Conservation (phyloP, 2,113 vertebrate species). For the Triplophysa dalaica region DNA sequence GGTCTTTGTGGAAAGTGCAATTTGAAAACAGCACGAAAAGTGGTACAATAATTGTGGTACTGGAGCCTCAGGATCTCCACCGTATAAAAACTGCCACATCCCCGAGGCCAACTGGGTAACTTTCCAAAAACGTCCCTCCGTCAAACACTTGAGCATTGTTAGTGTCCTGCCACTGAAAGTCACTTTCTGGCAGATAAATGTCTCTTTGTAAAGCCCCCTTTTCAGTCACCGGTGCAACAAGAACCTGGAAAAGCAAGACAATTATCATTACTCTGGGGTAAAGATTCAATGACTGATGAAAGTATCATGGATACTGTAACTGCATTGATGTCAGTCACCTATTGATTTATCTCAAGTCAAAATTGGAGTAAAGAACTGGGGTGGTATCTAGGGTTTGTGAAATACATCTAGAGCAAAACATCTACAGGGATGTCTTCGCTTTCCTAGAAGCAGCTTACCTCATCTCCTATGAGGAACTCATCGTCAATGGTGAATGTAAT, state of each 20-base stretch:
- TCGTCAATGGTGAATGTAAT: slow-evolving; percentile 80
- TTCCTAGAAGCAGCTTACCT: slow-evolving; percentile 69
- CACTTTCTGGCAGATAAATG: slow-evolving; percentile 82
- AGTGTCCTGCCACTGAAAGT: slow-evolving; percentile 81
- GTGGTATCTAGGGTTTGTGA: not conserved
- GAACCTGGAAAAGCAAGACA: slow-evolving; percentile 70
- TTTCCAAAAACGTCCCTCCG: slow-evolving; percentile 81
- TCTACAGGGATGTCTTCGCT: not conserved
- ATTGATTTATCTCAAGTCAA: too few species aligned
- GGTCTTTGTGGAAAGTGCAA: slow-evolving; percentile 80
- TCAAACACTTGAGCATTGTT: slow-evolving; percentile 78
- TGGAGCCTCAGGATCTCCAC: slow-evolving; percentile 62
- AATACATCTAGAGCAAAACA: too few species aligned
- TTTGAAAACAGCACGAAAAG: slow-evolving; percentile 69
- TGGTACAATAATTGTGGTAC: slow-evolving; percentile 49
- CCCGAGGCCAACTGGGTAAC: slow-evolving; percentile 76
- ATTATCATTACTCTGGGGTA: not conserved
- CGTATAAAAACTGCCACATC: slow-evolving; percentile 82
- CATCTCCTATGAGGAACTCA: slow-evolving; percentile 88
- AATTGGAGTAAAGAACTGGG: too few species aligned
- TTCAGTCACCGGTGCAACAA: slow-evolving; percentile 86
- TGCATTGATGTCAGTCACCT: too few species aligned
- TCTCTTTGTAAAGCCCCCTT: slow-evolving; percentile 77
- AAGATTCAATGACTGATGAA: not conserved
- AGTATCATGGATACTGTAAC: too few species aligned